Conservation (phyloP, 2,888 invertebrate species). For the Arrhopalites spinosus region DNA sequence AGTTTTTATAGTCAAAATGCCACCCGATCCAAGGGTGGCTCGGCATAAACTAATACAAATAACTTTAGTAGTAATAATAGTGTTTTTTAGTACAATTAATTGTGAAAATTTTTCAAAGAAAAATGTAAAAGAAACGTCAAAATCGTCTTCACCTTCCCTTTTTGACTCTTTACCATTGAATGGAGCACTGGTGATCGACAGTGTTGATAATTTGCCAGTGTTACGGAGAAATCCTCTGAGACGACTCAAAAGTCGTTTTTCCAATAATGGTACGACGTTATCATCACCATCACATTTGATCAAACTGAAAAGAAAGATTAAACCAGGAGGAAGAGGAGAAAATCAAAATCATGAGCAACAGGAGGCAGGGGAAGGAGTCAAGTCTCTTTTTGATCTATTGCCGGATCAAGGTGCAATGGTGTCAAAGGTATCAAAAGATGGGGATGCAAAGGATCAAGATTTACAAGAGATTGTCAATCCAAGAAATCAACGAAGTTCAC, state of each 20-base stretch:
- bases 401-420: constrained; percentile 53
- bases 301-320: not conserved
- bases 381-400: constrained; percentile 46
- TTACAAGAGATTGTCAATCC: not conserved
- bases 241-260: not conserved
- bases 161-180: constrained; percentile 52
- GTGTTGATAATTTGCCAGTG: not conserved
- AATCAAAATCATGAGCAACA: not conserved
- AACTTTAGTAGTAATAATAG: not conserved
- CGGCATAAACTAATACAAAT: not conserved
- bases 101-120: no score
- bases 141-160: constrained; percentile 36
- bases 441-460: constrained; percentile 7
- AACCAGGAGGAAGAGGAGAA: no score
- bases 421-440: not conserved
- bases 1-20: not conserved
- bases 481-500: constrained; percentile 22
- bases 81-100: not conserved
- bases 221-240: not conserved
- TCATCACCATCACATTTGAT: not conserved
- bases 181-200: constrained; percentile 39
- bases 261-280: not conserved
- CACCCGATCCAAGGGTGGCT: not conserved
- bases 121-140: no score
- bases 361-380: not conserved